Evolutionary conservation across 2,113 vertebrate species (phyloP).

Genomic region (Oreochromis niloticus): DNA sequence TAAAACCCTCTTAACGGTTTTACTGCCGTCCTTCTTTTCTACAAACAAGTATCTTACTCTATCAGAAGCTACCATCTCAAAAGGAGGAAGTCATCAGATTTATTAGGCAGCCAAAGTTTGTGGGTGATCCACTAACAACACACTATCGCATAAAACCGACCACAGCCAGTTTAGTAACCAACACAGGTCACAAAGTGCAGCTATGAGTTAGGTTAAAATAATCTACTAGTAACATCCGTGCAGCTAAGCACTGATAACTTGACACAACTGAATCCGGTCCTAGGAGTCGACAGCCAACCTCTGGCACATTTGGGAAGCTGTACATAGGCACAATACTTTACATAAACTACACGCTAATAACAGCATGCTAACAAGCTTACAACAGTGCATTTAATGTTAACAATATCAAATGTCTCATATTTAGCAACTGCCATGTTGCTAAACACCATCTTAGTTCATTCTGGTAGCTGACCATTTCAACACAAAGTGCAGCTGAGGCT

Average conservation of each 20-base stretch:
- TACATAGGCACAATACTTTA: not conserved
- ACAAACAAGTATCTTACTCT: not conserved
- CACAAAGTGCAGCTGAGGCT: not conserved
- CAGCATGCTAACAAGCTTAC: not conserved
- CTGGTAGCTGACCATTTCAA: not conserved
- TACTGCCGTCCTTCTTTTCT: not conserved
- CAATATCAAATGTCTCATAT: not conserved
- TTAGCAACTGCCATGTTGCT: not conserved
- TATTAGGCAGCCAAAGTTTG: not conserved
- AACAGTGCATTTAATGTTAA: not conserved
- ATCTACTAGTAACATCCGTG: not conserved
- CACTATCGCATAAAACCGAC: not conserved
- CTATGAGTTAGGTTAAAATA: no score
- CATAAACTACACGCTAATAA: not conserved
- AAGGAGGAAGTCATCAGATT: not conserved
- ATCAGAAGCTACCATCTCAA: not conserved
- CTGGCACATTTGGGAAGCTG: not conserved
- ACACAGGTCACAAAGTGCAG: not conserved
- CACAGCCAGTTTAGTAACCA: not conserved
- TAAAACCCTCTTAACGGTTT: not conserved
- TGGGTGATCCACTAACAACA: not conserved
- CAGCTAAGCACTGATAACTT: not conserved
- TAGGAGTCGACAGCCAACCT: not conserved
- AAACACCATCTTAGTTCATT: not conserved
- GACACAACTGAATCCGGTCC: not conserved